A percentile compares a stretch with the other conserved stretches of the same genome.
phyloP scores from a whole-genome alignment of 2,113 vertebrate genomes.

The Eptesicus fuscus region DNA sequence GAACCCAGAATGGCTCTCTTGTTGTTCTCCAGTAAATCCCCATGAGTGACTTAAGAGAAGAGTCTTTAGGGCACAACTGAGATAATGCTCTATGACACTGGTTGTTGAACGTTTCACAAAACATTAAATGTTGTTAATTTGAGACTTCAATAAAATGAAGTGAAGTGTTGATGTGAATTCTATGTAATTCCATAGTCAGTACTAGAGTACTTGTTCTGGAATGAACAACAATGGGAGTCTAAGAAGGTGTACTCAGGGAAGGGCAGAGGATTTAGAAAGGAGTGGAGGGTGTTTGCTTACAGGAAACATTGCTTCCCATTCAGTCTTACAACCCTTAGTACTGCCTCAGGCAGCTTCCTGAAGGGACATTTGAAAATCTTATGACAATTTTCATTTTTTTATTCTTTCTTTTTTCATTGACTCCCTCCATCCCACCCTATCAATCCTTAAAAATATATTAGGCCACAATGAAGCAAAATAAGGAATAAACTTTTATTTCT shows the following conservation, averaged over 20 bases:
- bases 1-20: neutral
- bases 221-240: neutral
- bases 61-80: neutral
- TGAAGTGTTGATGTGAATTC: neutral
- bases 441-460: neutral
- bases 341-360: neutral
- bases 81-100: neutral
- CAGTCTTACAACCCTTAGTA: fast-evolving
- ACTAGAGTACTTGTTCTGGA: neutral
- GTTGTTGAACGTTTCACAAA: neutral
- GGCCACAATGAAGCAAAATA: neutral
- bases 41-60: neutral
- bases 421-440: neutral
- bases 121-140: neutral
- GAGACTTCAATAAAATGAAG: neutral
- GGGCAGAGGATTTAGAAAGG: neutral
- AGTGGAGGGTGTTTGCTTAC: fast-evolving
- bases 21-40: neutral
- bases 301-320: neutral
- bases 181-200: neutral
- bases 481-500: neutral
- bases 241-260: neutral
- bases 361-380: neutral
- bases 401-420: neutral
- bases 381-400: neutral